These are phyloP conservation scores for Drosophila meridiana DNA, from an alignment of 2,888 invertebrate species.

Conservation along the genomic window DNA sequence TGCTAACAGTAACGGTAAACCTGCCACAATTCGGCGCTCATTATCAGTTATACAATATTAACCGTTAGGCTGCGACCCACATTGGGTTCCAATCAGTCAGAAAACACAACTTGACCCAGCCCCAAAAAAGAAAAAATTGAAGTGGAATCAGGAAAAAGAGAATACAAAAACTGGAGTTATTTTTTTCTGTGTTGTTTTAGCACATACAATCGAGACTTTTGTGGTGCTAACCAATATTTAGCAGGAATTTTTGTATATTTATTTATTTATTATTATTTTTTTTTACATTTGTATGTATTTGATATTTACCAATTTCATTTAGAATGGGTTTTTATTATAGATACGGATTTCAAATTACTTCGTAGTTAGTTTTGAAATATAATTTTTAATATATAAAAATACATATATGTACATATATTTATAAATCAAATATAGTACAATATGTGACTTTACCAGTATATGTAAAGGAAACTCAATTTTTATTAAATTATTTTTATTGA, in stretches of 20 bases:
- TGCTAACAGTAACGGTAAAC: constrained; percentile 75
- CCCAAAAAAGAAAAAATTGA: neutral
- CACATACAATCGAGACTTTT: constrained; percentile 3
- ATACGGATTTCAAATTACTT: neutral
- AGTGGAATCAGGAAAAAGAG: neutral
- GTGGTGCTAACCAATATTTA: constrained; percentile 5
- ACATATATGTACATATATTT: too few relatives aligned
- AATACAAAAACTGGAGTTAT: constrained; percentile 3
- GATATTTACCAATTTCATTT: neutral
- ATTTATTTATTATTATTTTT: too few relatives aligned
- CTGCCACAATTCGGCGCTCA: constrained; percentile 52
- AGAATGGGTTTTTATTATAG: neutral
- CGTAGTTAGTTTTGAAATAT: neutral
- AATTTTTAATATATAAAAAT: too few relatives aligned
- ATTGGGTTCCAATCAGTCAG: constrained; percentile 21
- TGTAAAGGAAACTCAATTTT: too few relatives aligned
- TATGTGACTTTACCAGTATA: too few relatives aligned
- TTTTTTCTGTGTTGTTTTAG: neutral
- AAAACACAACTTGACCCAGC: constrained; percentile 22
- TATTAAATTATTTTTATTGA: too few relatives aligned
- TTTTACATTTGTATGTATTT: neutral
- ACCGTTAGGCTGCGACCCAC: constrained; percentile 56
- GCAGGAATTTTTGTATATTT: neutral
- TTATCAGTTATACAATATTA: constrained; percentile 74
- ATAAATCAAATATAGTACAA: too few relatives aligned